Evolutionary conservation across 1,140 invertebrate genomes (phyloP).

Genomic region (Drosophila leontia): DNA sequence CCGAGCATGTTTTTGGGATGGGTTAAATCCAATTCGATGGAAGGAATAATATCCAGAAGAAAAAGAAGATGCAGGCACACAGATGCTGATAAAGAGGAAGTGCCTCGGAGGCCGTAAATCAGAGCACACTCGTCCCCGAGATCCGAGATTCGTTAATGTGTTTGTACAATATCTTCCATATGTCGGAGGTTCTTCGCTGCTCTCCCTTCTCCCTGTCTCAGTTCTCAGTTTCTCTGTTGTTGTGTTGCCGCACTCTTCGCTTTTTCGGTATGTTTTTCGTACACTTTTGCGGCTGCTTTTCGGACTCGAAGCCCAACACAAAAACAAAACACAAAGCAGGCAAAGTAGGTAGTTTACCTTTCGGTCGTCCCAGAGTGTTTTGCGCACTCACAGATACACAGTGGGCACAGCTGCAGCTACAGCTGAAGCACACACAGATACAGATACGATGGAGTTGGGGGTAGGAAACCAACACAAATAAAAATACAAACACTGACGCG

Average conservation of each 20-base stretch:
- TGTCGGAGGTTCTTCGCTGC: slow-evolving; percentile 26
- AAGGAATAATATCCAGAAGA: slow-evolving; percentile 24
- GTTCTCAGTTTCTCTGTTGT: neutral
- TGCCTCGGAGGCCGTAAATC: slow-evolving; percentile 67
- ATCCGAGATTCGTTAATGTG: slow-evolving; percentile 52
- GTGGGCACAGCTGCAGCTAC: slow-evolving; percentile 11
- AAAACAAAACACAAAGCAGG: slow-evolving; percentile 46
- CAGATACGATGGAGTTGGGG: slow-evolving; percentile 38
- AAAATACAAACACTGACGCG: slow-evolving; percentile 30
- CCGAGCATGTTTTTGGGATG: slow-evolving; percentile 29
- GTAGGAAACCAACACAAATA: slow-evolving; percentile 35
- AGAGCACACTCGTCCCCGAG: slow-evolving; percentile 48
- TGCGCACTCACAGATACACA: slow-evolving; percentile 49
- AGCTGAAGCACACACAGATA: slow-evolving; percentile 48
- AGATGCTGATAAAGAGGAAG: slow-evolving; percentile 71
- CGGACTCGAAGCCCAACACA: slow-evolving; percentile 18
- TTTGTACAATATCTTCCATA: slow-evolving; percentile 53
- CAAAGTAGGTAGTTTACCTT: slow-evolving; percentile 81
- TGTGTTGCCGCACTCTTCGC: slow-evolving; percentile 17
- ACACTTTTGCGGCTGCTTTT: slow-evolving; percentile 75
- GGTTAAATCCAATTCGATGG: slow-evolving; percentile 55
- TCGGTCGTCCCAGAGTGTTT: slow-evolving; percentile 44
- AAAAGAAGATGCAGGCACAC: slow-evolving; percentile 34
- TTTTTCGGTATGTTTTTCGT: slow-evolving; percentile 72
- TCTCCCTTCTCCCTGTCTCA: neutral